phyloP scores from a whole-genome alignment of 2,113 vertebrate species.

The Thalassoma bifasciatum region DNA sequence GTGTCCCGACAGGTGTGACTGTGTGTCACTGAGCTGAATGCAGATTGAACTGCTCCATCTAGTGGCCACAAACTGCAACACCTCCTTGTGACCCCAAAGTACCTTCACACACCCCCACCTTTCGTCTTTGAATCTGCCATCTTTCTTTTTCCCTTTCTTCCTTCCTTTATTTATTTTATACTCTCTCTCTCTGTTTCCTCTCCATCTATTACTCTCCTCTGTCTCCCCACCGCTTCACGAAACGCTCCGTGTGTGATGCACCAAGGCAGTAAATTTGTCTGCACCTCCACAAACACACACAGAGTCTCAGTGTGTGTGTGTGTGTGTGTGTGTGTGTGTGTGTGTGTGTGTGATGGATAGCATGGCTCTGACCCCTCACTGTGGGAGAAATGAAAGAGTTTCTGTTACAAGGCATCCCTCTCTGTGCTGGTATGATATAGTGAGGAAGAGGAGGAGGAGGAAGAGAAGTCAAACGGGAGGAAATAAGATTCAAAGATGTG shows the following conservation, averaged over 20 bases:
- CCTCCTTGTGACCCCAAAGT: slow-evolving; percentile 6
- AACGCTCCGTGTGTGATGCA: slow-evolving; percentile 10
- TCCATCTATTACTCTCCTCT: background rate
- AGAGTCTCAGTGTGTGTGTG: background rate
- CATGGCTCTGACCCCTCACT: background rate
- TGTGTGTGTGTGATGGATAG: slow-evolving; percentile 2
- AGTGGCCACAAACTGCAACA: slow-evolving; percentile 34
- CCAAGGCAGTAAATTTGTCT: background rate
- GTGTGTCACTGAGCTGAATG: background rate
- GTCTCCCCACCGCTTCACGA: slow-evolving; percentile 10
- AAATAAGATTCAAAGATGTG: background rate
- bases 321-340: slow-evolving; percentile 5
- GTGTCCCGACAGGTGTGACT: background rate
- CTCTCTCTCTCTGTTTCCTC: background rate
- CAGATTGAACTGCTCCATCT: slow-evolving; percentile 51
- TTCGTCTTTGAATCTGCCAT: background rate
- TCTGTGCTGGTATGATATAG: background rate
- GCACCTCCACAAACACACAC: background rate
- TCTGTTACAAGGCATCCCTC: background rate
- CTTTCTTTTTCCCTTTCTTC: background rate
- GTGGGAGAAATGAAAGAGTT: background rate
- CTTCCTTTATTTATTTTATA: background rate
- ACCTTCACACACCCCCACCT: background rate
- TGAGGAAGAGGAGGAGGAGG: no score
- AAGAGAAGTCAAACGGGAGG: background rate